Percentiles rank a stretch among this genome's conserved stretches.
These are phyloP conservation scores for Azemiops feae DNA, from an alignment of 2,113 vertebrate species.

Conservation along the genomic window DNA sequence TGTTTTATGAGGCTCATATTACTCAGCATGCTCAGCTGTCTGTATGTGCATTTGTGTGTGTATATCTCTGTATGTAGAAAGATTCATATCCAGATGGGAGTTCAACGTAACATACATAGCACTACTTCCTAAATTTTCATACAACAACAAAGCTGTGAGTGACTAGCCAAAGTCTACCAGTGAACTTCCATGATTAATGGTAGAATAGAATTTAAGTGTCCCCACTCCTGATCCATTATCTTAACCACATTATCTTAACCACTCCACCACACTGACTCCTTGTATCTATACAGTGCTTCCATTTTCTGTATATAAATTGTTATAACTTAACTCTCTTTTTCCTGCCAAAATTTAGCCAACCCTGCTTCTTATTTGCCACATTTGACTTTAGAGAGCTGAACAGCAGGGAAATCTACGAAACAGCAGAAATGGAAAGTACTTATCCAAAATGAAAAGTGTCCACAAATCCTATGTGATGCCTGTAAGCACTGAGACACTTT, in stretches of 20 bases:
- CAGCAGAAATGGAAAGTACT: constrained; percentile 63
- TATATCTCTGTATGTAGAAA: neutral
- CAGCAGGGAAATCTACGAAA: constrained; percentile 69
- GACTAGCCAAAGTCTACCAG: neutral
- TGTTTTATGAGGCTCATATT: neutral
- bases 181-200: neutral
- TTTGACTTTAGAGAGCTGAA: constrained; percentile 57
- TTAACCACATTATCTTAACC: neutral
- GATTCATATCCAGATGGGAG: neutral
- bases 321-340: constrained; percentile 18
- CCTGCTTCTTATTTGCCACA: constrained; percentile 36
- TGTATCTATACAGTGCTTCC: neutral
- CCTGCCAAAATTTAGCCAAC: constrained; percentile 17
- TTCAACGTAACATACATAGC: neutral
- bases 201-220: neutral
- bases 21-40: neutral
- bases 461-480: constrained; percentile 56
- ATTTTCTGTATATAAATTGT: constrained; percentile 38
- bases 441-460: constrained; percentile 64
- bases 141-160: neutral
- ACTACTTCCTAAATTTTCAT: neutral
- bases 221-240: neutral
- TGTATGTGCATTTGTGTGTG: no score
- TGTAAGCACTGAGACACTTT: constrained; percentile 59
- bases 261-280: neutral